A percentile compares a stretch with the other conserved stretches of the same genome.
Evolutionary conservation across 1,140 invertebrate genomes (phyloP).

Genomic region (Ceratina australensis): DNA sequence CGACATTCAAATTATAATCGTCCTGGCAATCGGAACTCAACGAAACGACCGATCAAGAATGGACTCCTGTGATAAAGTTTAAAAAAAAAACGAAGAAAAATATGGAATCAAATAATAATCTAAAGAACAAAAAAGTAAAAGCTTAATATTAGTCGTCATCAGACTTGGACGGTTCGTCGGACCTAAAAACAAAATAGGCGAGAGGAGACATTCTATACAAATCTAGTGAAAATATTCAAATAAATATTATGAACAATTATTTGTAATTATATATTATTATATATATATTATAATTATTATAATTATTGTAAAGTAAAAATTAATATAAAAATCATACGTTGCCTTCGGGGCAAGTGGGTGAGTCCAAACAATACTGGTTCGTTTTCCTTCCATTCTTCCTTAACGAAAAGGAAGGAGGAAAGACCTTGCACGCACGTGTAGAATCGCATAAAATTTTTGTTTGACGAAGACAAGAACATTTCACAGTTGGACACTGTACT

Average conservation of each 20-base stretch:
- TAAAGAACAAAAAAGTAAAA: constrained; percentile 6
- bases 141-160: constrained; percentile 39
- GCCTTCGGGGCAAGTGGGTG: constrained; percentile 38
- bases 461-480: background rate
- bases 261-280: constrained; percentile 73
- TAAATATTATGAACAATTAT: constrained; percentile 68
- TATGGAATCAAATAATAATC: background rate
- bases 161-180: constrained; percentile 28
- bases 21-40: constrained; percentile 23
- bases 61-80: constrained; percentile 78
- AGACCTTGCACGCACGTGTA: background rate
- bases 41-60: constrained; percentile 57
- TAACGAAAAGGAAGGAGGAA: no score
- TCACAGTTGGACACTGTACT: background rate
- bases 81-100: constrained; percentile 45
- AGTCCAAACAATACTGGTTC: constrained; percentile 5
- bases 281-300: constrained; percentile 67
- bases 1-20: constrained; percentile 33
- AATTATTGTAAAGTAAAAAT: constrained; percentile 65
- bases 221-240: constrained; percentile 78
- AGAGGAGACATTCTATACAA: constrained; percentile 60
- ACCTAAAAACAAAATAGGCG: constrained; percentile 12
- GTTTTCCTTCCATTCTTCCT: no score
- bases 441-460: constrained; percentile 5
- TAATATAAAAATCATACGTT: constrained; percentile 62